Evolutionary conservation across 2,797 vertebrate species (phyloP), one percentile per base, ranked within the genome.

Genomic region (Lindbergichthys nudifrons): DNA sequence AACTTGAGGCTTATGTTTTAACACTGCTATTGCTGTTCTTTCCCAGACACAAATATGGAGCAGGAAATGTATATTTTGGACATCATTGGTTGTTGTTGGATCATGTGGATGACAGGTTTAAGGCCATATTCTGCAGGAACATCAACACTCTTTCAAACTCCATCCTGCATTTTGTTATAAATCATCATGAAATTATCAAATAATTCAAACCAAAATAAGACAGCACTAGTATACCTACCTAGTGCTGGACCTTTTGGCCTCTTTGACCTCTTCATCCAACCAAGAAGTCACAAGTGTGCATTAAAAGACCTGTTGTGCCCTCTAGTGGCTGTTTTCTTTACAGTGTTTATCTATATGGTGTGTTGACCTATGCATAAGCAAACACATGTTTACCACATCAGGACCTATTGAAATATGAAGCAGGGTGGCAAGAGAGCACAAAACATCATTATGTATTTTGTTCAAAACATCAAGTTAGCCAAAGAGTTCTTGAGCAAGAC

Each of bases 1-100:
- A 96, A 96, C 96, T 95, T 93, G 93, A 77, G 18, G 51, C 3
- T 54, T 47, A 2, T 57, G 41, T 45, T 73, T 64, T 30, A 11
- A 94, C 11, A 1, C 23, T 26, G 57, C 6, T n/a, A 3, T 4
- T 39, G 47, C n/a, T 16, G 15, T 48, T 12, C 15, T 41, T 48
- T 10, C 11, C 18, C 3, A 32, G 30, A 39, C 26, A 70, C 23
- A 60, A 50, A 60, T 9, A 36, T 11, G 43, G 4, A 14, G 12
- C 43, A 6, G 19, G 6, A 21, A 23, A n/a, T 26, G 23, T 26
- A 43, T 7, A 26, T 47, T 36, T 8, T 47, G 1, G 52, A 12
- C 32, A 2, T 43, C 0, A 5, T 9, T 10, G 36, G 8, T 12
- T 36, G 14, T n/a, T 4, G 36, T 61, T 15, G 50, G 23, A 59